phyloP scores from a whole-genome alignment of 1,140 invertebrate species.

The Drosophila watanabei region DNA sequence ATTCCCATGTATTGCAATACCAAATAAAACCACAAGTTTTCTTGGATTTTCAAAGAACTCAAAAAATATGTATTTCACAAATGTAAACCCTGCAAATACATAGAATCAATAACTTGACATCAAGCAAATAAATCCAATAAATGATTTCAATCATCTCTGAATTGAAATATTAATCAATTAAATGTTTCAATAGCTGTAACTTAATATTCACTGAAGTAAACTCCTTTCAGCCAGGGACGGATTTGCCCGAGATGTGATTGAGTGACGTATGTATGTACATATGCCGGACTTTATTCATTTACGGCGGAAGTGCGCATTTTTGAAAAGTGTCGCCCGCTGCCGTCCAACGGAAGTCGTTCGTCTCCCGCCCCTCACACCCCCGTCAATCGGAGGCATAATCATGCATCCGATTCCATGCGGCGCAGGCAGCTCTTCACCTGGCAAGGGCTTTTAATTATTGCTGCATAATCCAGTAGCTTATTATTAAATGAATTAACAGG shows the following conservation, averaged over 20 bases:
- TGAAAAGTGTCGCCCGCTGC: neutral
- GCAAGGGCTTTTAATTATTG: conserved; percentile 56
- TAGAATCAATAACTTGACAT: neutral
- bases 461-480: conserved; percentile 65
- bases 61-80: neutral
- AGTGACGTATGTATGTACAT: neutral
- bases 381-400: neutral
- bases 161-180: no score
- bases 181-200: neutral
- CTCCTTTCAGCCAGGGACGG: neutral
- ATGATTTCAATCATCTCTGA: neutral
- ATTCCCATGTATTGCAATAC: no score
- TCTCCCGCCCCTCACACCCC: neutral
- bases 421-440: neutral
- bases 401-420: neutral
- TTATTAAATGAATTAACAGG: conserved; percentile 61
- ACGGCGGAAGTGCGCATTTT: conserved; percentile 6
- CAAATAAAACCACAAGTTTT: neutral
- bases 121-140: neutral
- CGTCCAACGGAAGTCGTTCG: conserved; percentile 40
- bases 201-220: no score
- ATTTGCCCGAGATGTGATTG: neutral
- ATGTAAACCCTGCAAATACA: no score
- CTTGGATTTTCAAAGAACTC: neutral
- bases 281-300: neutral